Evolutionary conservation across 2,113 vertebrate species (phyloP).

Genomic region (Catharus minimus): DNA sequence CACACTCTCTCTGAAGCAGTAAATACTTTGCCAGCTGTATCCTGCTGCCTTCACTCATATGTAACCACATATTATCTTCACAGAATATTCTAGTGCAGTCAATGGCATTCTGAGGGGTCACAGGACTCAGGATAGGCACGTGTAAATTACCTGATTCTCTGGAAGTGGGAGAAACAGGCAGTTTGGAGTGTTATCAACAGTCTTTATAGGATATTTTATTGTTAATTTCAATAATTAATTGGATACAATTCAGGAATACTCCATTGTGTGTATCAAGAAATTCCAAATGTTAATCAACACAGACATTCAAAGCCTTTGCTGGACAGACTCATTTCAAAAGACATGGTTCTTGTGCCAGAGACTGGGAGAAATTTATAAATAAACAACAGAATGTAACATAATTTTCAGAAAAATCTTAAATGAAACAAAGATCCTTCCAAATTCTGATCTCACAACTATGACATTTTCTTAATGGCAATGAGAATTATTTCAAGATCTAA

Average conservation of each 20-base stretch:
- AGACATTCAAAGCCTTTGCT: neutral
- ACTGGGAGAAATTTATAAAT: neutral
- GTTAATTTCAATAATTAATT: neutral
- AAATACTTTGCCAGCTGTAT: neutral
- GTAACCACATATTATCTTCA: neutral
- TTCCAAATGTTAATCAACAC: neutral
- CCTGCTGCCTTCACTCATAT: neutral
- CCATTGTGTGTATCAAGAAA: neutral
- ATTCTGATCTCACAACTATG: neutral
- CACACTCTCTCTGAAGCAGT: neutral
- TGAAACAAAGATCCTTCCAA: neutral
- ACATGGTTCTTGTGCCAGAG: neutral
- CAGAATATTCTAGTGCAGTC: neutral
- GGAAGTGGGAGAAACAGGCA: neutral
- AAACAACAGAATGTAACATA: neutral
- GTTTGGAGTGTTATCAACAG: neutral
- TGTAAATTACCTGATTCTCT: neutral
- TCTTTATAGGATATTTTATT: neutral
- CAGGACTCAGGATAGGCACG: rapidly evolving
- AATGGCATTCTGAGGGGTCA: neutral
- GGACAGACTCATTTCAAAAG: neutral
- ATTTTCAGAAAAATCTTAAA: neutral
- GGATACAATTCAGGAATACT: neutral
- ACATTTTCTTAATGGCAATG: neutral
- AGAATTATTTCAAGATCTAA: neutral